These are phyloP conservation scores for Nemoura dubitans DNA, from an alignment of 2,888 invertebrate species.

Conservation along the genomic window DNA sequence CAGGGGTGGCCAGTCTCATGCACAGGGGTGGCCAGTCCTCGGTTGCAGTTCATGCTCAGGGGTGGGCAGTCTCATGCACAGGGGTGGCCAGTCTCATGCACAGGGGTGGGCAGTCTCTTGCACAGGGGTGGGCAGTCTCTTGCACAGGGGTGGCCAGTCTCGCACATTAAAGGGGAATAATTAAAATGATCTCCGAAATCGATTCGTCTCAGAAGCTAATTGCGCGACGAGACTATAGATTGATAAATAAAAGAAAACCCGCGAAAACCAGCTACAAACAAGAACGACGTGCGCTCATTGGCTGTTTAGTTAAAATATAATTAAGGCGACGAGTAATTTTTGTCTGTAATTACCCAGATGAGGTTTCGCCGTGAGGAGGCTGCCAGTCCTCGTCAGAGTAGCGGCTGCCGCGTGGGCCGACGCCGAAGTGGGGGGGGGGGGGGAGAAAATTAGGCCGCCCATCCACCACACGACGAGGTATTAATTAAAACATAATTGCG, in stretches of 20 bases:
- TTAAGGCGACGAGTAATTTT: background rate
- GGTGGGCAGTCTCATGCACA: no score
- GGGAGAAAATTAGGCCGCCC: background rate
- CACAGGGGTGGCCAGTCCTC: no score
- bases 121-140: no score
- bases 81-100: no score
- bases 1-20: background rate
- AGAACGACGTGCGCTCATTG: background rate
- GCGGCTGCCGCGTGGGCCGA: no score
- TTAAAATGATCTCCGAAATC: background rate
- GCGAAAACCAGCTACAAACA: background rate
- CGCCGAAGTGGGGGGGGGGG: no score
- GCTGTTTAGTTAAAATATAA: background rate
- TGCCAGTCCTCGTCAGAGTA: no score
- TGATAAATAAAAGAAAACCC: no score
- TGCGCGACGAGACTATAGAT: background rate
- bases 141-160: background rate
- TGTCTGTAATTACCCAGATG: background rate
- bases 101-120: background rate
- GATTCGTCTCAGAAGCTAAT: background rate
- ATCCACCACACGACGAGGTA: background rate
- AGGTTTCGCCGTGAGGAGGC: no score
- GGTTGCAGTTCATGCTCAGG: no score
- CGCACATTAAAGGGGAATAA: background rate
- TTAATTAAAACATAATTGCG: background rate